phyloP scores from a whole-genome alignment of 2,113 vertebrate species.

The Pygoscelis antarcticus region DNA sequence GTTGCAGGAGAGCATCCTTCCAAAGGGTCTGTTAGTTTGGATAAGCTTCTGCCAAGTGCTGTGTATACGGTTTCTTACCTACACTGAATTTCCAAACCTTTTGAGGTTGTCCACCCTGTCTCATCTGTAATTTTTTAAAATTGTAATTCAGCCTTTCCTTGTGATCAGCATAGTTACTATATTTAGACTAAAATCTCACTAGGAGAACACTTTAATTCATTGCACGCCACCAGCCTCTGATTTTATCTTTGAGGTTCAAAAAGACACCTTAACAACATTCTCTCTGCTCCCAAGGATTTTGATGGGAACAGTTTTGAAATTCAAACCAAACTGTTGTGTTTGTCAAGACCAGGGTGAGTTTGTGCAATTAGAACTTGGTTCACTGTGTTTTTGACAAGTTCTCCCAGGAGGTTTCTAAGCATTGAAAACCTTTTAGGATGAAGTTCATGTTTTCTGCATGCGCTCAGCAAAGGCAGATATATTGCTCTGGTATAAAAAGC shows the following conservation, averaged over 20 bases:
- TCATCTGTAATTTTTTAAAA: not conserved
- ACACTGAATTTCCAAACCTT: not conserved
- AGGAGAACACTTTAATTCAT: slow-evolving; percentile 4
- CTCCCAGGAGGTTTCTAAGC: slow-evolving; percentile 58
- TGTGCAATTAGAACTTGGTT: slow-evolving; percentile 53
- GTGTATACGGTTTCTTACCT: not conserved
- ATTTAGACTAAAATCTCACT: slow-evolving; percentile 12
- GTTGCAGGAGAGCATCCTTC: not conserved
- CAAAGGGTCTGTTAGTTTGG: not conserved
- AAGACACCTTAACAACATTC: not conserved
- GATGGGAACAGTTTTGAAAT: slow-evolving; percentile 35
- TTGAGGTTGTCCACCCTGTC: not conserved
- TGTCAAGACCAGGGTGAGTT: slow-evolving; percentile 31
- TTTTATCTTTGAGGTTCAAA: slow-evolving; percentile 14
- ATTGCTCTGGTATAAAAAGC: slow-evolving; percentile 24
- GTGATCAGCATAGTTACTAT: not conserved
- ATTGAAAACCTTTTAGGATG: slow-evolving; percentile 58
- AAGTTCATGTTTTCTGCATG: slow-evolving; percentile 40
- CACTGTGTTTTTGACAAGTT: slow-evolving; percentile 55
- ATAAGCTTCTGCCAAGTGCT: slow-evolving; percentile 11
- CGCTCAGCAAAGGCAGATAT: slow-evolving; percentile 32
- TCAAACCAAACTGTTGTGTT: slow-evolving; percentile 34
- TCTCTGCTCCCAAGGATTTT: slow-evolving; percentile 29
- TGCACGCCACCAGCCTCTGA: not conserved
- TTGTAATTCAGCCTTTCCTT: not conserved